phyloP scores from a whole-genome alignment of 2,113 vertebrate species.

The Pteropus alecto region DNA sequence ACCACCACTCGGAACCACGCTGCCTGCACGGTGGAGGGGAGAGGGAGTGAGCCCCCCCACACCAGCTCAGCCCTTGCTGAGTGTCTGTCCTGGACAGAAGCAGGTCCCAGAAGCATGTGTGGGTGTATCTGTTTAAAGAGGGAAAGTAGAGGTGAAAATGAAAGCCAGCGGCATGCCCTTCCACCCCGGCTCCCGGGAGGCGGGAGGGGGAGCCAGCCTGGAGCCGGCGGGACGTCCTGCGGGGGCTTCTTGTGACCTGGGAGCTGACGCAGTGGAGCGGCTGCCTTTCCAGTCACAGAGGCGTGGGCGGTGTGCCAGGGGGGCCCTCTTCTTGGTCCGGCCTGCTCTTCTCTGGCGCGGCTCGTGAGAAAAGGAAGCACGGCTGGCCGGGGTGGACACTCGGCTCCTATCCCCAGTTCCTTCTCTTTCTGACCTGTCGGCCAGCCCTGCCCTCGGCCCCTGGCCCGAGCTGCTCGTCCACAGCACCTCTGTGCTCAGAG shows the following conservation, averaged over 20 bases:
- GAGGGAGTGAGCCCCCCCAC: background rate
- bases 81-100: too few relatives aligned
- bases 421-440: background rate
- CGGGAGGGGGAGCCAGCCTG: background rate
- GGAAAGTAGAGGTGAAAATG: background rate
- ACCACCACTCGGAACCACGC: background rate
- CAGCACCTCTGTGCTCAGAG: accelerated
- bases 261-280: background rate
- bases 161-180: too few relatives aligned
- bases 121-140: background rate
- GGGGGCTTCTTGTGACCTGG: background rate
- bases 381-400: background rate
- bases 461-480: background rate
- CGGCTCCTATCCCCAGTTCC: background rate
- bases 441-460: accelerated
- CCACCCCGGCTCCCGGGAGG: background rate
- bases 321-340: too few relatives aligned
- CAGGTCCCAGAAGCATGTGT: background rate
- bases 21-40: background rate
- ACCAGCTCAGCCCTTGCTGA: background rate
- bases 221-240: too few relatives aligned
- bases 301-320: background rate
- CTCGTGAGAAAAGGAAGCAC: too few relatives aligned
- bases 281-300: background rate
- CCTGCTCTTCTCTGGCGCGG: background rate